These are phyloP conservation scores for Neostethus bicornis DNA, from an alignment of 2,797 vertebrate species.

Conservation along the genomic window DNA sequence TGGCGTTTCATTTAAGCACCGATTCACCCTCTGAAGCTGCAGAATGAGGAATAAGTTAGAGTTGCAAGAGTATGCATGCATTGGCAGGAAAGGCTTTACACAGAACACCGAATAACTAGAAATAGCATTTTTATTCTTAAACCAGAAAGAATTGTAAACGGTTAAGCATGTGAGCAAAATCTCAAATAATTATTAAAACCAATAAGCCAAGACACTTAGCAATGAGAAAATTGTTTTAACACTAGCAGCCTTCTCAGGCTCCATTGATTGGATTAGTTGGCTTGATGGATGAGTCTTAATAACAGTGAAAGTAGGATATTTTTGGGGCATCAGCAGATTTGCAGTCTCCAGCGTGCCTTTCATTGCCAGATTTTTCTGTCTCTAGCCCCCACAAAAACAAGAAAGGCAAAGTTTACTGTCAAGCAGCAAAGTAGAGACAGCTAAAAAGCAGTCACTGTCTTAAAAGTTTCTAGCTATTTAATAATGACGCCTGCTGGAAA, in stretches of 20 bases:
- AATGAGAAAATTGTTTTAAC: constrained; percentile 59
- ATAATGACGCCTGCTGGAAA: too few relatives aligned
- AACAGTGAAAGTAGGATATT: constrained; percentile 54
- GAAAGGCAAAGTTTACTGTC: constrained; percentile 7
- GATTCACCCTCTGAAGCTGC: constrained; percentile 27
- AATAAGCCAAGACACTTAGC: constrained; percentile 47
- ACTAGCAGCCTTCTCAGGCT: constrained; percentile 47
- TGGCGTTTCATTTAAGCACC: constrained; percentile 28
- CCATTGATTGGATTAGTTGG: constrained; percentile 68
- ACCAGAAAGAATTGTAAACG: not conserved
- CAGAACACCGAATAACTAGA: constrained; percentile 11
- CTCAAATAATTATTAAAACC: constrained; percentile 42
- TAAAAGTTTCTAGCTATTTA: too few relatives aligned
- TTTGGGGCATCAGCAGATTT: constrained; percentile 53
- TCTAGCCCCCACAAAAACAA: constrained; percentile 24
- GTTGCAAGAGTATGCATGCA: constrained; percentile 8
- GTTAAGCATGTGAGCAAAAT: constrained; percentile 24
- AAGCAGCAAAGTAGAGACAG: constrained; percentile 12
- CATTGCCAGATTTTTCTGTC: constrained; percentile 13
- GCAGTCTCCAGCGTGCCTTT: constrained; percentile 24
- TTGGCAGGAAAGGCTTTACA: constrained; percentile 8
- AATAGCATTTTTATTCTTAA: constrained; percentile 17
- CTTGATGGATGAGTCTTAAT: constrained; percentile 75
- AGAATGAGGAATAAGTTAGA: constrained; percentile 11
- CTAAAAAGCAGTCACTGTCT: not conserved